Base-by-base conservation (phyloP, 2,113 vertebrate species). In the Tychaedon coryphoeus region DNA sequence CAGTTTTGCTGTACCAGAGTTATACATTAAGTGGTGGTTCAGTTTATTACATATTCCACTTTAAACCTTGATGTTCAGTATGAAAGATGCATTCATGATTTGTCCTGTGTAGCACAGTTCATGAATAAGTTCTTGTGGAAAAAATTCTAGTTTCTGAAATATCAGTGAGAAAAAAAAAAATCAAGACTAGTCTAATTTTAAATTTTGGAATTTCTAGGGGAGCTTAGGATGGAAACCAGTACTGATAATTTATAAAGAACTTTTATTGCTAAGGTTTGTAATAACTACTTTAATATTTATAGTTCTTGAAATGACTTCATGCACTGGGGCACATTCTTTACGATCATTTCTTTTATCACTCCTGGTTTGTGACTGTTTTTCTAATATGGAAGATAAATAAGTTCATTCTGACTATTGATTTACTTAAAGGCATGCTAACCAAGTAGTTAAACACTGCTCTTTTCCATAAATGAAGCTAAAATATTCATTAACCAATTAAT, bases 401-500 rank as follows among this genome's bases (percentile, higher is more conserved):
- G 33, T 91, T 95, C 51, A 91, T 94, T 77, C 61, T 62, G 28
- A 75, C 36, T 94, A 96, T 92, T 95, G 81, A 96, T 97, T 96
- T 96, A 93, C 57, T 96, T 96, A 94, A 95, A 97, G 70, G 77
- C 89, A 93, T 88, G 60, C 85, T 95, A 93, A 85, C 47, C 61
- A 76, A 96, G 70, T 88, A 96, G 83, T 97, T 97, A 97, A 95
- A 94, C 43, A 79, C 61, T 29, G 80, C 71, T 92, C 78, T 93
- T 93, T 95, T 94, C 73, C 83, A 13, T 94, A 94, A 96, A 74
- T 93, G 72, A 78, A 94, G 89, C 22, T 94, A 96, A 96, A 96
- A 96, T 96, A 96, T 95, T 97, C 82, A 97, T 95, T 82, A 85
- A 42, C 56, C 71, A 87, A 95, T 94, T 95, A 97, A 92, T 96